phyloP scores from a whole-genome alignment of 2,888 invertebrate species.

The Trypoxylon attenuatum region DNA sequence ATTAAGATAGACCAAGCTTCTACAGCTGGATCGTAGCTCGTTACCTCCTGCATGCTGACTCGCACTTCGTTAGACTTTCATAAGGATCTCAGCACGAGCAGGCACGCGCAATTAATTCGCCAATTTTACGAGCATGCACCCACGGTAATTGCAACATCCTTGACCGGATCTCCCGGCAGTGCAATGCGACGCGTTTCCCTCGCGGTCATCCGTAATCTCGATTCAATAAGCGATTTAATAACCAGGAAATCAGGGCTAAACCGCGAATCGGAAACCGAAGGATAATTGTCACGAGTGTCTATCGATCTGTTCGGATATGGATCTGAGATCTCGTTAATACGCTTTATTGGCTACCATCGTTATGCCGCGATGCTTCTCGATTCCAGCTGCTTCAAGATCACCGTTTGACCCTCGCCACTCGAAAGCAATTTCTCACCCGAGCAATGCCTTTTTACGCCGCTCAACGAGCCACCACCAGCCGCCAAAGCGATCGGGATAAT shows the following conservation, averaged over 20 bases:
- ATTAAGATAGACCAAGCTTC: background rate
- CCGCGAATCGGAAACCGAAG: constrained; percentile 42
- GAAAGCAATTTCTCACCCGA: background rate
- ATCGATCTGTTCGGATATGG: background rate
- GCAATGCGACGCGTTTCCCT: background rate
- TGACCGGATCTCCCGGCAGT: constrained; percentile 12
- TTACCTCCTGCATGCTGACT: constrained; percentile 5
- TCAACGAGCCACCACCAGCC: no score
- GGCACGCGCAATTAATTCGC: constrained; percentile 39
- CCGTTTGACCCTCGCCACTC: background rate
- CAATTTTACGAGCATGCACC: constrained; percentile 45
- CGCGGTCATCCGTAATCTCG: constrained; percentile 7
- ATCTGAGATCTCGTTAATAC: background rate
- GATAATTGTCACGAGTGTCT: no score
- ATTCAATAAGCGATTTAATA: constrained; percentile 30
- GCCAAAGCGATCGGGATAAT: no score
- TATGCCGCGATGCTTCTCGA: background rate
- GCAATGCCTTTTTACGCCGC: no score
- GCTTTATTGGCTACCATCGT: background rate
- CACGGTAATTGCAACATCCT: constrained; percentile 43
- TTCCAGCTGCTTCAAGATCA: background rate
- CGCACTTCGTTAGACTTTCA: constrained; percentile 53
- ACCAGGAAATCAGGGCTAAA: constrained; percentile 25
- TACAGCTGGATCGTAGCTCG: background rate
- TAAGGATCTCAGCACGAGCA: constrained; percentile 34